These are phyloP conservation scores for Delichon dasypus DNA, from an alignment of 2,797 vertebrate genomes.

Conservation along the genomic window DNA sequence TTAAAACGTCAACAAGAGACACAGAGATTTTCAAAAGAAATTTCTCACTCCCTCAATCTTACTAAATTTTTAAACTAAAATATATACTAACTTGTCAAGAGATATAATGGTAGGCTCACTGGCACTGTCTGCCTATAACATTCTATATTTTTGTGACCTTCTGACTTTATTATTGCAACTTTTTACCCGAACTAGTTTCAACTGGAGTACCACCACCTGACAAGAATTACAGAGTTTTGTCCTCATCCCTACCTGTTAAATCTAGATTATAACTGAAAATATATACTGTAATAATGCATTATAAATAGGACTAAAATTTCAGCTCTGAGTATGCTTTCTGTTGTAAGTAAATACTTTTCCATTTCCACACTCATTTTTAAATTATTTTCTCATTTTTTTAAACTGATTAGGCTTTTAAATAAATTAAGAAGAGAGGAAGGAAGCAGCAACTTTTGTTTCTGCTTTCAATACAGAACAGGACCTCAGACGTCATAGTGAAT, in stretches of 20 bases:
- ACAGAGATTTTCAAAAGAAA: neutral
- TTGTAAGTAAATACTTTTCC: neutral
- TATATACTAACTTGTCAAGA: neutral
- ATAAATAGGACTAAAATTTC: neutral
- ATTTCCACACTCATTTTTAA: neutral
- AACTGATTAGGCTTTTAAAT: neutral
- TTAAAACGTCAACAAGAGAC: neutral
- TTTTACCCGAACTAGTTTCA: neutral
- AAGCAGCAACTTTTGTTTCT: neutral
- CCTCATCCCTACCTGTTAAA: neutral
- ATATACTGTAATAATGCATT: accelerated
- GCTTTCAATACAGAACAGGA: neutral
- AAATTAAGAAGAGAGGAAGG: neutral
- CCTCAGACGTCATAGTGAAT: neutral
- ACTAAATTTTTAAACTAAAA: neutral
- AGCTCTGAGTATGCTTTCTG: neutral
- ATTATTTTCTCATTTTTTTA: neutral
- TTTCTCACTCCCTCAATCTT: neutral
- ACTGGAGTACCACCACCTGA: neutral
- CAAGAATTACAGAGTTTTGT: neutral
- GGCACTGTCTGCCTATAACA: neutral
- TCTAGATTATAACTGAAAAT: neutral
- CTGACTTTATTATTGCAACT: neutral
- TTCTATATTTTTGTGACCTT: neutral
- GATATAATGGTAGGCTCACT: neutral